Base-by-base conservation (phyloP, 2,888 invertebrate species). In the Lycophotia porphyrea region DNA sequence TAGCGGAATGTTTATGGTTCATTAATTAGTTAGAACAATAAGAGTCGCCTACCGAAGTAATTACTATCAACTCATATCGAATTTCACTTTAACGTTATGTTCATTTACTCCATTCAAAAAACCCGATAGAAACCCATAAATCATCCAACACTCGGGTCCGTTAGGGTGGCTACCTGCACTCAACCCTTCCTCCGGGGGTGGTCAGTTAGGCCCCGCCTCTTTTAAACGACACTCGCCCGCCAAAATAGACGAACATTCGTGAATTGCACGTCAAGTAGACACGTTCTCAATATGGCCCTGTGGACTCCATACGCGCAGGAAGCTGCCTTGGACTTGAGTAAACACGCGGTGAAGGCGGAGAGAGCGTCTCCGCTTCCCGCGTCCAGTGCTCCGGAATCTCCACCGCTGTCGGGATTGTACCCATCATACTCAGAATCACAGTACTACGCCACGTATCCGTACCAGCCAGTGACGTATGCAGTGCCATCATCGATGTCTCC, bases 251-350 rank as follows among this genome's bases (percentile, higher is more conserved):
- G 69, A 55, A 78, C 88, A 91, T 87, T 91, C 83, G 87, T 80
- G 72, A 78, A 74, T 82, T 71, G 77, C 73, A 74, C 87, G 82
- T 84, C 87, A 82, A 84, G 83, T 85, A 81, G 84, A 84, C 81
- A 84, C 81, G 78, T 78, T 75, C 70, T 80, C 84, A 88, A 85
- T 66, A 95, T 95, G 95, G 91, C 95, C 74, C 82, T 95, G 78
- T 95, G 95, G 95, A 95, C 94, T 66, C 95, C 95, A 44, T 95
- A 95, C 91, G 90, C 91, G 39, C 95, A 94, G 71, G 90, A 94
- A 87, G 90, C 92, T 21, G 93, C 94, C 8, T 78, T 95, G 69
- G 95, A 95, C 76, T 90, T 95, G 47, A 94, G 90, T 78, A 92
- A 89, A 71, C 71, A 87, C 36, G 81, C 90, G 5, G 83, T 92